Evolutionary conservation across 2,888 invertebrate genomes (phyloP).

Genomic region (Odontothrips loti): DNA sequence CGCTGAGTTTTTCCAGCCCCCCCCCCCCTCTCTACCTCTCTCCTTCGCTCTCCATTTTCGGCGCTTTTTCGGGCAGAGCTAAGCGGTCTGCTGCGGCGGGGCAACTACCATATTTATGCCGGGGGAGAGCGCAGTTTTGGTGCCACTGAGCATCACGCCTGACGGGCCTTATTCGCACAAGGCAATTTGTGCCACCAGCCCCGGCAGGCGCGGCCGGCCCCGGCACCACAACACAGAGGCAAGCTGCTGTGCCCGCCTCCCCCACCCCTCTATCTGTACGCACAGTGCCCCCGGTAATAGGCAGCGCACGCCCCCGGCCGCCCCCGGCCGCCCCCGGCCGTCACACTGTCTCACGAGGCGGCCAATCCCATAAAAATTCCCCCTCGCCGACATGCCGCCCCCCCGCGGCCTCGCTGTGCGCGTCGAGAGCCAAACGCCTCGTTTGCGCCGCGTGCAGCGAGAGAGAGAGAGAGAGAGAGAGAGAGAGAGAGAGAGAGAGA

Average conservation of each 20-base stretch:
- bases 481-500: neutral
- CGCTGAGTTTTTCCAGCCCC: too few species aligned
- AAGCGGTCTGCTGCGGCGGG: too few species aligned
- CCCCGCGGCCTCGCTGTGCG: neutral
- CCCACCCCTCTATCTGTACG: neutral
- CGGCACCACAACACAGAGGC: neutral
- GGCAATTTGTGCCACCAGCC: neutral
- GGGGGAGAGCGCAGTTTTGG: too few species aligned
- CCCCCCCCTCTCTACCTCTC: too few species aligned
- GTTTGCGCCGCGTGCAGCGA: neutral
- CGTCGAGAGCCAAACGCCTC: neutral
- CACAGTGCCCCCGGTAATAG: slow-evolving; percentile 5
- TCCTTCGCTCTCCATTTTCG: too few species aligned
- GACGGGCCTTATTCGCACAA: neutral
- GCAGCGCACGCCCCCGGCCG: neutral
- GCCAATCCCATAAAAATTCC: slow-evolving; percentile 20
- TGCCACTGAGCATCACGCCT: too few species aligned
- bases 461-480: neutral
- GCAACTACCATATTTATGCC: too few species aligned
- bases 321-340: neutral
- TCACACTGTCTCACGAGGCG: slow-evolving; percentile 12
- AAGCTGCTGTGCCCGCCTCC: neutral
- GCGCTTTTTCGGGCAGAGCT: too few species aligned
- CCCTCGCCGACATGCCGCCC: neutral
- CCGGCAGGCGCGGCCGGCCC: neutral